Evolutionary conservation across 2,888 invertebrate species (phyloP), one percentile per base, ranked within the genome.

Genomic region (Deilephila porcellus): DNA sequence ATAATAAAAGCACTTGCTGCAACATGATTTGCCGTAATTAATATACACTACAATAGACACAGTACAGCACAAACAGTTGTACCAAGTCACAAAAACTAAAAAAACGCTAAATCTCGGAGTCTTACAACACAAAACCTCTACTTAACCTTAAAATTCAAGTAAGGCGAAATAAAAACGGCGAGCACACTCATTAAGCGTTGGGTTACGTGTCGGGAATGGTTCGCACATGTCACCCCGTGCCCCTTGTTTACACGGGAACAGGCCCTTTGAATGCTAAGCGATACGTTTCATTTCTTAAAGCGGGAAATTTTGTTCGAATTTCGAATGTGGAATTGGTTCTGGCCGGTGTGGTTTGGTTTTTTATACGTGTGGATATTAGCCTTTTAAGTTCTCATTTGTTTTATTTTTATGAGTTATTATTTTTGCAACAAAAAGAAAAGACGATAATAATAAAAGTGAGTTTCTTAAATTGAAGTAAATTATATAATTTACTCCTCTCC

Each of bases 141-240:
- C 56, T 25, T 45, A 67, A 67, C 67, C 45, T 52, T 67, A 45
- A 67, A 37, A 52, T 67, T 67, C 67, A 67, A 67, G 67, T 45
- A 67, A 67, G 45, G 45, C 52, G 67, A 17, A 52, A 67, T 67
- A 67, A 67, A 67, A 52, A 25, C 67, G 52, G 64, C 52, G 67
- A 64, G 72, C 37, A 71, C 63, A 74, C 62, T 74, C 73, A 74
- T 74, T 74, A 74, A 74, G 45, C 71, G 62, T 37, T 73, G n/a
- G 74, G 70, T 74, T 76, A 74, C 76, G 76, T 76, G 76, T 76
- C 67, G 67, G 14, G 76, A 76, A 76, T 74, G 76, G 72, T 60
- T 74, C 62, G 72, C 73, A 74, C 73, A 74, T 72, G 75, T 75
- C 73, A 73, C 73, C 53, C 53, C 45, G 62, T 64, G 73, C 75